Conservation (phyloP, 2,797 vertebrate species). For the Apodemus agrarius region DNA sequence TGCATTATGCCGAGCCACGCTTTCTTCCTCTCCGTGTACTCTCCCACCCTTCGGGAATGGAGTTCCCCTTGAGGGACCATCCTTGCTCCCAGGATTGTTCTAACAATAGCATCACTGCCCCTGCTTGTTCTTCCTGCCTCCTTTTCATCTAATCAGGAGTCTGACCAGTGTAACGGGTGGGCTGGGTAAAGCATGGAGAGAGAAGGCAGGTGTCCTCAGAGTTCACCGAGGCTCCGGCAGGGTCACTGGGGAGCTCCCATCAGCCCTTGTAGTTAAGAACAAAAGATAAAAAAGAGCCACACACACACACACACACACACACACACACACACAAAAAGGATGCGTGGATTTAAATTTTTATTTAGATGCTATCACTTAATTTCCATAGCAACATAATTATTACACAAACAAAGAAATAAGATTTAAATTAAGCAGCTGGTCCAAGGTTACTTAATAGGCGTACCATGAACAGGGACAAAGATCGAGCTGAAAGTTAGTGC, state of each 20-base stretch:
- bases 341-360: background rate
- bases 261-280: background rate
- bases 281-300: background rate
- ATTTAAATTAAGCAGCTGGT: background rate
- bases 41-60: background rate
- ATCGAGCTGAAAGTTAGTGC: background rate
- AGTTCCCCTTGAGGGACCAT: background rate
- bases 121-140: background rate
- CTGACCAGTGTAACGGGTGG: background rate
- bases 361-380: background rate
- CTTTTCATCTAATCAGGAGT: background rate
- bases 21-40: background rate
- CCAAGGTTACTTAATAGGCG: background rate
- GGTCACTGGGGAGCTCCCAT: background rate
- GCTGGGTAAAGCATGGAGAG: background rate
- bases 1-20: background rate
- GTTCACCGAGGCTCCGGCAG: background rate
- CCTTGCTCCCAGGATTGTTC: background rate
- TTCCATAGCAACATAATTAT: background rate
- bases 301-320: background rate
- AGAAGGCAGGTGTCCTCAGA: background rate
- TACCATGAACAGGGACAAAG: background rate
- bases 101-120: background rate
- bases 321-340: background rate
- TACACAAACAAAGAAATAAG: background rate